Conservation (phyloP, 2,888 invertebrate genomes). For the Sepioteuthis lessoniana region DNA sequence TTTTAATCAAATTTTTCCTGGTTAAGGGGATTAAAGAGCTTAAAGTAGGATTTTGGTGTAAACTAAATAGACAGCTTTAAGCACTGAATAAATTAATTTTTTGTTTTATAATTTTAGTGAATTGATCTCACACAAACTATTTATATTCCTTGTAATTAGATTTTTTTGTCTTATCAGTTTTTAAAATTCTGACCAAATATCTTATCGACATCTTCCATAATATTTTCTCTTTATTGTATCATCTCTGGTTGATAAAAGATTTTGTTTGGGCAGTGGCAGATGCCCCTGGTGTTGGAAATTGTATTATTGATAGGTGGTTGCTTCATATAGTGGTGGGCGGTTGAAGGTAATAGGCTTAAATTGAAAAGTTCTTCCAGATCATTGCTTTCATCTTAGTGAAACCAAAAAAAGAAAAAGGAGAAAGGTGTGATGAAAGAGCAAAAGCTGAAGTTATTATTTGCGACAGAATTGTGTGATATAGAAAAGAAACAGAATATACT, state of each 20-base stretch:
- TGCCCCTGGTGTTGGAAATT: background rate
- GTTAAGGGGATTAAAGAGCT: no score
- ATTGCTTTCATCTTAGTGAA: background rate
- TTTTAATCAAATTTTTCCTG: no score
- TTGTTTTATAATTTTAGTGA: no score
- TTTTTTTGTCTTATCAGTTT: background rate
- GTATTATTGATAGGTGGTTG: background rate
- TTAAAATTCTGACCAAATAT: background rate
- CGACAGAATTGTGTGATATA: no score
- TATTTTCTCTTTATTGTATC: background rate
- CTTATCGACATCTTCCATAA: background rate
- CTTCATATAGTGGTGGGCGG: background rate
- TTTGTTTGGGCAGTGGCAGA: background rate
- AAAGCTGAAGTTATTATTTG: background rate
- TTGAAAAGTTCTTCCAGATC: background rate
- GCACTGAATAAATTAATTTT: no score
- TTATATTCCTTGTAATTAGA: no score
- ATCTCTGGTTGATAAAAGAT: background rate
- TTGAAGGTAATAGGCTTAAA: background rate
- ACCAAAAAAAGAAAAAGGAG: background rate
- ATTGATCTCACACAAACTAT: no score
- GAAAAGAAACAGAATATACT: no score
- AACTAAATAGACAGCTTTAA: no score
- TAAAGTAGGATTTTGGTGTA: no score
- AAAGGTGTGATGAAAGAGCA: background rate